A percentile compares a stretch with the other conserved stretches of the same genome.
These are phyloP conservation scores for Drosophila ustulata DNA, from an alignment of 2,888 invertebrate species.

Conservation along the genomic window DNA sequence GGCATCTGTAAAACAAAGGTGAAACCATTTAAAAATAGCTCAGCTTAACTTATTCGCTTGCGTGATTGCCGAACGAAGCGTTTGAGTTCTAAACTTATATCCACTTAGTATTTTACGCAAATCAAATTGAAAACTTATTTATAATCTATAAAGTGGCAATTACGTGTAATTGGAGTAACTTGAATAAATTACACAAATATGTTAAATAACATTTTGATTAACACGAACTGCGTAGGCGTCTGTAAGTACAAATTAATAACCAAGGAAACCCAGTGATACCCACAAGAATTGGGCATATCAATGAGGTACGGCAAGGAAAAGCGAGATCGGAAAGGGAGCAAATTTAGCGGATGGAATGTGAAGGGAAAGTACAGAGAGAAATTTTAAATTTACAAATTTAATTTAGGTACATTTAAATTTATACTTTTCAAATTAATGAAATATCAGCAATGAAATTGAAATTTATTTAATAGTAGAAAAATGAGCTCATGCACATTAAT, in stretches of 20 bases:
- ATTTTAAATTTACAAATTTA: no score
- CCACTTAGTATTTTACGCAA: slow-evolving; percentile 11
- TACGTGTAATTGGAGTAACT: slow-evolving; percentile 15
- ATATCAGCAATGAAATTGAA: no score
- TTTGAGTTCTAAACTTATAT: slow-evolving; percentile 13
- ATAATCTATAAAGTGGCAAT: slow-evolving; percentile 29
- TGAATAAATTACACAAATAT: slow-evolving; percentile 9
- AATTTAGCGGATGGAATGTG: no score
- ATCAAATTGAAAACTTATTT: slow-evolving; percentile 27
- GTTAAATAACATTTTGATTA: slow-evolving; percentile 20
- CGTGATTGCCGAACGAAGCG: slow-evolving; percentile 13
- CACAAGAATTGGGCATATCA: neutral
- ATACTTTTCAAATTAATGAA: no score
- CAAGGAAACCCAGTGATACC: slow-evolving; percentile 1
- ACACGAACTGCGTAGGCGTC: slow-evolving; percentile 5
- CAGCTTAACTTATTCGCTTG: slow-evolving; percentile 23
- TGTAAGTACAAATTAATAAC: slow-evolving; percentile 15
- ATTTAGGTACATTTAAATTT: no score
- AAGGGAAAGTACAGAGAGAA: neutral
- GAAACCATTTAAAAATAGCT: slow-evolving; percentile 18
- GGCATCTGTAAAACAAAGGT: slow-evolving; percentile 13
- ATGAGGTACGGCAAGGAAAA: neutral
- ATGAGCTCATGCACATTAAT: no score
- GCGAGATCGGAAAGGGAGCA: neutral
- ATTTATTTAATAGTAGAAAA: no score